A percentile compares a stretch with the other conserved stretches of the same genome.
Evolutionary conservation across 2,113 vertebrate species (phyloP).

Genomic region (Oncorhynchus clarkii): DNA sequence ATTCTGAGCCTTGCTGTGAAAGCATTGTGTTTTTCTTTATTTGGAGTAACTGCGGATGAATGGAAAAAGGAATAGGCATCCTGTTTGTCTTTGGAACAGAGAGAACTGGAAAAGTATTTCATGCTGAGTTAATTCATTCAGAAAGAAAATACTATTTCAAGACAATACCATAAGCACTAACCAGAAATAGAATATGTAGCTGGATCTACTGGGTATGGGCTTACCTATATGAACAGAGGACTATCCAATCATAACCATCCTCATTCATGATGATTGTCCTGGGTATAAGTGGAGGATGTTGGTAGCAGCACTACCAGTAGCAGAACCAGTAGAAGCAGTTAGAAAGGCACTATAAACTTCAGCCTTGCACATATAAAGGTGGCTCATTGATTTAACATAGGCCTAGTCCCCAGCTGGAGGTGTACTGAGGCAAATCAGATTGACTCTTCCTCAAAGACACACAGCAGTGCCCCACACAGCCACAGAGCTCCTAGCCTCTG

Average conservation of each 20-base stretch:
- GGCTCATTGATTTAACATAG: constrained; percentile 57
- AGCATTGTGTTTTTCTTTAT: constrained; percentile 48
- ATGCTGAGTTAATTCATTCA: constrained; percentile 59
- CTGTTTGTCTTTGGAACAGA: constrained; percentile 65
- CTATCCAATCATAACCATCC: no score
- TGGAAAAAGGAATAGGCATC: constrained; percentile 45
- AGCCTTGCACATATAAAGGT: constrained; percentile 46
- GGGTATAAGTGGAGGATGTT: no score
- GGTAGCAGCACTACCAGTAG: neutral
- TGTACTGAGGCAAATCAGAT: constrained; percentile 67
- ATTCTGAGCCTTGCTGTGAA: constrained; percentile 34
- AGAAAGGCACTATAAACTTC: constrained; percentile 18
- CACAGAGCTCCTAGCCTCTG: constrained; percentile 63
- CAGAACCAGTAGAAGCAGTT: neutral
- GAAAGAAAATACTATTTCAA: constrained; percentile 47
- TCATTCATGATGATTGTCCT: no score
- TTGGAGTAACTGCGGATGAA: constrained; percentile 58
- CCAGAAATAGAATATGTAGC: constrained; percentile 44
- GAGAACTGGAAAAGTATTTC: constrained; percentile 60
- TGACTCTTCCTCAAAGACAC: constrained; percentile 61
- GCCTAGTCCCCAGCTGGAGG: constrained; percentile 61
- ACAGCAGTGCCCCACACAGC: constrained; percentile 57
- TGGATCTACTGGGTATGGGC: constrained; percentile 7
- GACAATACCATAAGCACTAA: constrained; percentile 4
- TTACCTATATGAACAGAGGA: no score